Evolutionary conservation across 1,140 invertebrate species (phyloP).

Genomic region (Habropoda laboriosa): DNA sequence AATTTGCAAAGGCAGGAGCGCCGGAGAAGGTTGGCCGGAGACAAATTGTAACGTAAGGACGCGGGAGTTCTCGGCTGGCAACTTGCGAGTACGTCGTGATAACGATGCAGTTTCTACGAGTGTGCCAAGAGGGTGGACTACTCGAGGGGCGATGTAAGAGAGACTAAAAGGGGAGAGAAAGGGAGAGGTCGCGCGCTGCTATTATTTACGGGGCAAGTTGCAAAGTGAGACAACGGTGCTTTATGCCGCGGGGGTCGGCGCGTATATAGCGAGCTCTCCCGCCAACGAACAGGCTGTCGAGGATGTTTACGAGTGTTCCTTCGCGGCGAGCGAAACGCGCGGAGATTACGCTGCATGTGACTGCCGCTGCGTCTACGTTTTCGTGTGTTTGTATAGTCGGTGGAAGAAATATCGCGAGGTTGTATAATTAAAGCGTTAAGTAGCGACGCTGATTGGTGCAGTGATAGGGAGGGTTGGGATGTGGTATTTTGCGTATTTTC

Average conservation of each 20-base stretch:
- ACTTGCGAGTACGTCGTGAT: conserved; percentile 60
- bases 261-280: conserved; percentile 34
- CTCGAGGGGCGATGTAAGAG: not conserved
- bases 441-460: no score
- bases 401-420: not conserved
- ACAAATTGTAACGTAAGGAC: conserved; percentile 71
- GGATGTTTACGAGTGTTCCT: conserved; percentile 76
- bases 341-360: conserved; percentile 19
- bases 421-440: no score
- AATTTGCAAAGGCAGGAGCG: conserved; percentile 48
- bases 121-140: not conserved
- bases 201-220: conserved; percentile 78
- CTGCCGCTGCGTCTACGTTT: not conserved
- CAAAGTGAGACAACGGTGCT: conserved; percentile 77
- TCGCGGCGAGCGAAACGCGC: conserved; percentile 1
- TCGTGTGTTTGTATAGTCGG: not conserved
- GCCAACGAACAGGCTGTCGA: conserved; percentile 35
- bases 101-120: conserved; percentile 60
- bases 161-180: conserved; percentile 22
- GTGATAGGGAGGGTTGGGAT: no score
- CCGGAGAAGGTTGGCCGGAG: conserved; percentile 7
- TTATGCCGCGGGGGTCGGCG: conserved; percentile 56
- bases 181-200: conserved; percentile 53
- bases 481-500: no score
- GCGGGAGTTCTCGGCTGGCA: conserved; percentile 41